Percentiles rank a stretch among this genome's conserved stretches.
Evolutionary conservation across 2,113 vertebrate species (phyloP).

Genomic region (Misgurnus mizolepis): DNA sequence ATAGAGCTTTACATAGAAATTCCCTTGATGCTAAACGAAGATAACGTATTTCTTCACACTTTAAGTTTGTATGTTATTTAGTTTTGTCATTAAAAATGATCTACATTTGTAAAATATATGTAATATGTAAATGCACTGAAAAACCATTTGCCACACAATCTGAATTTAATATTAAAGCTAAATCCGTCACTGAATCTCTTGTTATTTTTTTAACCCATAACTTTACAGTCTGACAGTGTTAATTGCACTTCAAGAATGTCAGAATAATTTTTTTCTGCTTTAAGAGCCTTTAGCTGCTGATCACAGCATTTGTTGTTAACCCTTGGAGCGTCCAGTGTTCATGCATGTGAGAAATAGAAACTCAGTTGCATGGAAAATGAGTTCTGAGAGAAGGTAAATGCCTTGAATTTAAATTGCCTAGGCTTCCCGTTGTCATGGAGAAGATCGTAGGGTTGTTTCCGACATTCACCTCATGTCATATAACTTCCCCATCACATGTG

Average conservation of each 20-base stretch:
- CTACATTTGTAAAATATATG: neutral
- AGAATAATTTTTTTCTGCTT: neutral
- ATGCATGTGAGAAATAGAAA: slow-evolving; percentile 12
- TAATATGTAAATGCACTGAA: too few relatives aligned
- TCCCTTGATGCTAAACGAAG: neutral
- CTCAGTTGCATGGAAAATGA: slow-evolving; percentile 44
- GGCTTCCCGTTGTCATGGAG: slow-evolving; percentile 47
- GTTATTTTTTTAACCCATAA: neutral
- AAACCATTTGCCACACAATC: too few relatives aligned
- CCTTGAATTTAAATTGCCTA: slow-evolving; percentile 39
- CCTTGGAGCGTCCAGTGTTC: slow-evolving; percentile 16
- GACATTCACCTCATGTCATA: slow-evolving; percentile 5
- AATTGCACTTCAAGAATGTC: neutral
- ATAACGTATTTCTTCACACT: neutral
- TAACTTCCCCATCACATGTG: neutral
- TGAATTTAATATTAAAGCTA: too few relatives aligned
- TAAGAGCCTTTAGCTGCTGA: neutral
- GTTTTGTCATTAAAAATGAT: neutral
- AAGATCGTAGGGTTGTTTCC: slow-evolving; percentile 32
- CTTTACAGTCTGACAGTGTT: neutral
- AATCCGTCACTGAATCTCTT: too few relatives aligned
- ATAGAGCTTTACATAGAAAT: neutral
- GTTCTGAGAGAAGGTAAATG: slow-evolving; percentile 35
- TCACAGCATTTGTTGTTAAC: slow-evolving; percentile 23
- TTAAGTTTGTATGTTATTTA: neutral